Percentiles rank a stretch among this genome's conserved stretches.
phyloP scores from a whole-genome alignment of 2,888 invertebrate species.

The Syritta pipiens region DNA sequence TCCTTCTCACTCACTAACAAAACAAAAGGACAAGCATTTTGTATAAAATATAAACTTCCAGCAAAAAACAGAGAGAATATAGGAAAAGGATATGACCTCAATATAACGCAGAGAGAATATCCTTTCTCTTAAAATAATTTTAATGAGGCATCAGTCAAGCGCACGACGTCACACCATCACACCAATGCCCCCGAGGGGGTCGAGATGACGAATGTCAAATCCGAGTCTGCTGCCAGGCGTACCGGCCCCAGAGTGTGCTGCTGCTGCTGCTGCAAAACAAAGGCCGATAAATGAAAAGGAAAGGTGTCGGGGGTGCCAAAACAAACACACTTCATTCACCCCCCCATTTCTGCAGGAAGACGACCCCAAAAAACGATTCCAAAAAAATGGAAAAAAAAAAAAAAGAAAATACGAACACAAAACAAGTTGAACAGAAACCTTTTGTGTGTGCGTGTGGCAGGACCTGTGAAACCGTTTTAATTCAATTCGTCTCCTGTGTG shows the following conservation, averaged over 20 bases:
- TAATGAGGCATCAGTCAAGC: constrained; percentile 62
- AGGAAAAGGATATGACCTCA: constrained; percentile 48
- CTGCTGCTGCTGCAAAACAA: constrained; percentile 28
- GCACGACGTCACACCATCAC: background rate
- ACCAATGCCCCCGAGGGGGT: background rate
- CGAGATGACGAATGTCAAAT: constrained; percentile 46
- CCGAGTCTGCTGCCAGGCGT: constrained; percentile 17
- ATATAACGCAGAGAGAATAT: constrained; percentile 20
- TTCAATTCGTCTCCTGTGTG: constrained; percentile 58
- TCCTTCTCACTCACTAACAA: constrained; percentile 4
- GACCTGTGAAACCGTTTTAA: constrained; percentile 35
- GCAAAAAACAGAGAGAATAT: background rate
- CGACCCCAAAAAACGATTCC: constrained; percentile 7
- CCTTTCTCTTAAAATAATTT: constrained; percentile 33
- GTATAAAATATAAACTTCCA: background rate
- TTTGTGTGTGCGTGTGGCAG: background rate
- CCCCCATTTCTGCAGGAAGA: background rate
- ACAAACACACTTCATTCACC: constrained; percentile 40
- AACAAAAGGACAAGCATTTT: background rate
- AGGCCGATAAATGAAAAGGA: constrained; percentile 46
- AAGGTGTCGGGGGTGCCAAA: constrained; percentile 33
- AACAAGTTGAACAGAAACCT: background rate
- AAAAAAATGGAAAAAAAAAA: constrained; percentile 26
- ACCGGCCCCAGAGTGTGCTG: too few species aligned
- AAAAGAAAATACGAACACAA: too few species aligned